phyloP scores from a whole-genome alignment of 2,113 vertebrate genomes.

The Siniperca chuatsi region DNA sequence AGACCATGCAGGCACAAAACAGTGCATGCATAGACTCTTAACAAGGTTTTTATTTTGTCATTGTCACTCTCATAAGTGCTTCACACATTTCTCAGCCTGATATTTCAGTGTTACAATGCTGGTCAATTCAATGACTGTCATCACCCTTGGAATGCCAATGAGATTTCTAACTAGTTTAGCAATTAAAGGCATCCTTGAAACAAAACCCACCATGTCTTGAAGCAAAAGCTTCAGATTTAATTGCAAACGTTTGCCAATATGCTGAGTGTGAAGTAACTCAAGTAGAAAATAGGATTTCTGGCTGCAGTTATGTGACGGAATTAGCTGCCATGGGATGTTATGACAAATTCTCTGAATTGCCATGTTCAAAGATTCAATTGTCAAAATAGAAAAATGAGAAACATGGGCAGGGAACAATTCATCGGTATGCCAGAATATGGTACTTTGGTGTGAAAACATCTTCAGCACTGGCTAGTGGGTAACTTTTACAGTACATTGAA shows the following conservation, averaged over 20 bases:
- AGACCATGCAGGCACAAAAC: slow-evolving; percentile 10
- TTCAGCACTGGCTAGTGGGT: background rate
- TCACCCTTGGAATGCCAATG: slow-evolving; percentile 45
- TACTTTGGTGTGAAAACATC: slow-evolving; percentile 3
- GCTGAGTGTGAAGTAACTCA: slow-evolving; percentile 66
- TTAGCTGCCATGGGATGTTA: slow-evolving; percentile 60
- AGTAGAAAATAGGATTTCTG: slow-evolving; percentile 73
- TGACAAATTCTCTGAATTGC: slow-evolving; percentile 62
- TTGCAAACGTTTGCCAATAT: slow-evolving; percentile 69
- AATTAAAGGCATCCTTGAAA: slow-evolving; percentile 67
- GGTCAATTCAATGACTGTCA: slow-evolving; percentile 28
- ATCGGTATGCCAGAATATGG: slow-evolving; percentile 5
- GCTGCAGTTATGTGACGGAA: slow-evolving; percentile 39
- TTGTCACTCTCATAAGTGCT: background rate
- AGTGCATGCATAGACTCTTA: background rate
- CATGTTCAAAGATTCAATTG: slow-evolving; percentile 57
- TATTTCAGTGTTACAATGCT: background rate
- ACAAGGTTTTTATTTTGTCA: slow-evolving; percentile 29
- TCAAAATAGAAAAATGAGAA: slow-evolving; percentile 32
- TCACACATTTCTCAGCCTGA: slow-evolving; percentile 17
- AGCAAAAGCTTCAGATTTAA: slow-evolving; percentile 74
- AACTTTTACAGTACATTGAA: background rate
- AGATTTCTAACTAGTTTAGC: slow-evolving; percentile 53
- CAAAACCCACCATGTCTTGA: slow-evolving; percentile 54
- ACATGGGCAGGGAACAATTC: slow-evolving; percentile 6